Percentiles rank a stretch among this genome's conserved stretches.
Conservation (phyloP, 2,797 vertebrate species). For the Mormyrops boulengeri region DNA sequence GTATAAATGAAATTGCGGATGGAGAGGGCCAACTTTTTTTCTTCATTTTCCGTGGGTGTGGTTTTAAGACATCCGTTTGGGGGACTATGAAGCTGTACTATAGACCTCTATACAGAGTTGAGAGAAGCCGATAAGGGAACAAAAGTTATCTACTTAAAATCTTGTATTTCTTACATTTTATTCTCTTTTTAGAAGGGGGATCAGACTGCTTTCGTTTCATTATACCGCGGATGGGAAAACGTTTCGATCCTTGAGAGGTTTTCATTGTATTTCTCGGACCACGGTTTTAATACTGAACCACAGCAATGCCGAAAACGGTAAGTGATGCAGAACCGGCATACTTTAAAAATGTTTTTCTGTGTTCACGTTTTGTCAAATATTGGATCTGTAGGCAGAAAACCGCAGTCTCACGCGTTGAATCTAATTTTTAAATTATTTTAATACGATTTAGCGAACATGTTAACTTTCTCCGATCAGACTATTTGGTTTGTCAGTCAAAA, state of each 20-base stretch:
- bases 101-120: not conserved
- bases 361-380: not conserved
- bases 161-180: not conserved
- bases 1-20: not conserved
- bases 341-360: conserved; percentile 1
- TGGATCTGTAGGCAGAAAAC: not conserved
- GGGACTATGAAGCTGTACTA: conserved; percentile 3
- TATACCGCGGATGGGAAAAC: conserved; percentile 16
- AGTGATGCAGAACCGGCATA: not conserved
- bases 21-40: not conserved
- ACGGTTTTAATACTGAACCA: not conserved
- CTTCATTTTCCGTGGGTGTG: conserved; percentile 38
- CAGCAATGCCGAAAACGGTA: conserved; percentile 29
- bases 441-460: not conserved
- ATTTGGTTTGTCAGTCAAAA: not conserved
- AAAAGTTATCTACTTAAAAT: not conserved
- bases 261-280: not conserved
- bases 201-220: not conserved
- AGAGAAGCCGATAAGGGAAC: not conserved
- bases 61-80: conserved; percentile 39
- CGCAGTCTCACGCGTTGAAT: not conserved
- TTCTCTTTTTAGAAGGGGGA: not conserved
- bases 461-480: not conserved
- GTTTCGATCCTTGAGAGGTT: not conserved
- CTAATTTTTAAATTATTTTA: not conserved